Base-by-base conservation (phyloP, 2,888 invertebrate species). In the Thelaira solivaga region DNA sequence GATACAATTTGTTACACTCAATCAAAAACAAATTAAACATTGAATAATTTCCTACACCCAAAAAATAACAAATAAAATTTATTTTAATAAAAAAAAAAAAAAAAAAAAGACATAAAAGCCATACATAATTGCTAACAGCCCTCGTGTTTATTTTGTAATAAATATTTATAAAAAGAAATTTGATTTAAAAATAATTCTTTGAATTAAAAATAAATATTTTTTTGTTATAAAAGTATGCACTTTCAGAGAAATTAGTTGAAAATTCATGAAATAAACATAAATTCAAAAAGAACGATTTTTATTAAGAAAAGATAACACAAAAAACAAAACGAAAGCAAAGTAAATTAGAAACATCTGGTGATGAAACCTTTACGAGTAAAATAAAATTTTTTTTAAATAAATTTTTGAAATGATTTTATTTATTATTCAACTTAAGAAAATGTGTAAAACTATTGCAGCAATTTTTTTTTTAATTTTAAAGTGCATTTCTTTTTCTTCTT, bases 1-100 rank as follows among this genome's bases (percentile, higher is more conserved):
- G 51, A 20, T 29, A 61, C 59, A 68, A 39, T 24, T 18, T 68
- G 74, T 75, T 75, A 41, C 61, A 62, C 67, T 75, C 67, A 68
- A 75, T 68, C 67, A 68, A 51, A 29, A 53, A 31, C 53, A 45
- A 74, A 74, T 74, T 67, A 31, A 67, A 59, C 74, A 69, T 74
- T 65, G 11, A 61, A 78, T 41, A 31, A 51, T 53, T 74, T 65
- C 31, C 13, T 22, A 16, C 20, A 36, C n/a, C n/a, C n/a, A n/a
- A n/a, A n/a, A n/a, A 47, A 34, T 41, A 49, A 41, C 22, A 18
- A 29, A 29, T 13, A 39, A 8, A n/a, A 43, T 13, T 36, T 43
- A 18, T 51, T 51, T 55, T n/a, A 34, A 24, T 49, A 43, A 20
- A 31, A 18, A 29, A 53, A 41, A 59, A n/a, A 34, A 24, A 41